Conservation (phyloP, 2,888 invertebrate species). For the Pseudeuparius sepicola region DNA sequence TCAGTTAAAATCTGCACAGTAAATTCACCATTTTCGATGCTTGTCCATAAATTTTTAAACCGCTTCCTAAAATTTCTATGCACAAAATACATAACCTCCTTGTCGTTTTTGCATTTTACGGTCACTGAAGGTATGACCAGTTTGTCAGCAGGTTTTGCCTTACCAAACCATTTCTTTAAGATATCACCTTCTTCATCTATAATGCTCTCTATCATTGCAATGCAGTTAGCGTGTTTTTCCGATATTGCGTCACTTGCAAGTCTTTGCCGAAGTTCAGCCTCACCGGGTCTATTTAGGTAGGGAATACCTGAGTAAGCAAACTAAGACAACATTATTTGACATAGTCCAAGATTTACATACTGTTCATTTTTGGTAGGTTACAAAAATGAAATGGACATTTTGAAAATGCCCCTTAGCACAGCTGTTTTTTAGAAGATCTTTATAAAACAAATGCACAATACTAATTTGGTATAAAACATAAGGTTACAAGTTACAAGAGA, state of each 20-base stretch:
- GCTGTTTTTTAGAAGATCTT: no score
- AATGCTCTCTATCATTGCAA: constrained; percentile 20
- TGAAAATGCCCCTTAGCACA: no score
- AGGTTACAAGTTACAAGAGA: no score
- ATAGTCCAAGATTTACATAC: no score
- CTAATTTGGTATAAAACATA: no score
- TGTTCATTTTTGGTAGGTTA: no score
- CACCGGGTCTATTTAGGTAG: constrained; percentile 51
- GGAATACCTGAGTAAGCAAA: constrained; percentile 58
- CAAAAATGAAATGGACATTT: no score
- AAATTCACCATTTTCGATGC: constrained; percentile 32
- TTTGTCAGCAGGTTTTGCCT: constrained; percentile 26
- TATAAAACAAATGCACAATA: no score
- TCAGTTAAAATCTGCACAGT: constrained; percentile 34
- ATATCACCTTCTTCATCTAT: constrained; percentile 33
- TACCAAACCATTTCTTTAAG: constrained; percentile 35
- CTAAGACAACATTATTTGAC: no score
- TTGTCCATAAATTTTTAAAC: constrained; percentile 38
- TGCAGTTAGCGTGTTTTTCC: constrained; percentile 32
- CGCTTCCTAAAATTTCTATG: constrained; percentile 48
- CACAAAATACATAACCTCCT: constrained; percentile 46
- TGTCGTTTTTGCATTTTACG: constrained; percentile 36
- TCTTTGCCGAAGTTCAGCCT: constrained; percentile 30
- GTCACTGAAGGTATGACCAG: constrained; percentile 27
- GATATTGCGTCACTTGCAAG: constrained; percentile 33